Percentiles rank a stretch among this genome's conserved stretches.
These are phyloP conservation scores for Rostratula benghalensis DNA, from an alignment of 2,113 vertebrate species.

Conservation along the genomic window DNA sequence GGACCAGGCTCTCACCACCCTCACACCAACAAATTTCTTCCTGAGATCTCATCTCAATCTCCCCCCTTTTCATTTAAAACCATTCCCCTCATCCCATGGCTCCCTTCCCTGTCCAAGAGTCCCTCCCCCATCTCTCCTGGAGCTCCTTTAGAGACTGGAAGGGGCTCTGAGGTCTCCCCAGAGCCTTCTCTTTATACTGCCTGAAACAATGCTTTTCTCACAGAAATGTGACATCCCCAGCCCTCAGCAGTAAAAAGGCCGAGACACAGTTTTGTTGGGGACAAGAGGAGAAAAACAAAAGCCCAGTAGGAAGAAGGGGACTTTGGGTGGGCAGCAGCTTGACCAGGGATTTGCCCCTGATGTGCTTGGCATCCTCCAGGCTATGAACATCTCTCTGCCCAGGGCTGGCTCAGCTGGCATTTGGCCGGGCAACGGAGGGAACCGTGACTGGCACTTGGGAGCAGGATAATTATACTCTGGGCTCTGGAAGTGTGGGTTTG, in stretches of 20 bases:
- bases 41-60: background rate
- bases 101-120: background rate
- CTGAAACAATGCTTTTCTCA: background rate
- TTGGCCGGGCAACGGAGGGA: constrained; percentile 23
- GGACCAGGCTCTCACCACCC: background rate
- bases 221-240: background rate
- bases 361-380: background rate
- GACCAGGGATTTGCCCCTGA: background rate
- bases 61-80: background rate
- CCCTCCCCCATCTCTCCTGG: too few relatives aligned
- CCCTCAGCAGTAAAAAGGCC: background rate
- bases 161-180: too few relatives aligned
- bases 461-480: constrained; percentile 73
- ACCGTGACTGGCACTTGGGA: constrained; percentile 51
- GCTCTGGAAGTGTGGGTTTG: constrained; percentile 75
- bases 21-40: background rate
- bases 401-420: background rate
- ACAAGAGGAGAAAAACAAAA: background rate
- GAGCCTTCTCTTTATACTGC: background rate
- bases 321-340: background rate
- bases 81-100: background rate
- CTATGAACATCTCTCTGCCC: background rate
- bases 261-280: background rate
- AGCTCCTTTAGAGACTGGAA: too few relatives aligned
- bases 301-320: background rate